Evolutionary conservation across 2,888 invertebrate species (phyloP).

Genomic region (Antheraea yamamai): DNA sequence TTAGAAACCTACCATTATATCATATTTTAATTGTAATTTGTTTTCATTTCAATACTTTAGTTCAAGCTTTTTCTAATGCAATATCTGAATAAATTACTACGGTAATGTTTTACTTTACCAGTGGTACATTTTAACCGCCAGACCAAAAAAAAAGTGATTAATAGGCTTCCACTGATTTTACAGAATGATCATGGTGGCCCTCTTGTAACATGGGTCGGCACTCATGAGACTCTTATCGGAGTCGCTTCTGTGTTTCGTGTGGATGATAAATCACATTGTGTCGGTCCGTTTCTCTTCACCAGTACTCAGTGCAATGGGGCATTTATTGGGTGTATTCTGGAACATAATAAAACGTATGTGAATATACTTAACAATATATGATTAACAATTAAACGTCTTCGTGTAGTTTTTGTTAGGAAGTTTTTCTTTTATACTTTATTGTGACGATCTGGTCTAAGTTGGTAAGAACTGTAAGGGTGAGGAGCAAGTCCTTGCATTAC

Average conservation of each 20-base stretch:
- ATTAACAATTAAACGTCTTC: neutral
- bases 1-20: neutral
- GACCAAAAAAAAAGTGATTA: neutral
- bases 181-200: slow-evolving; percentile 66
- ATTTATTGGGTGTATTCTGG: slow-evolving; percentile 52
- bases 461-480: too few species aligned
- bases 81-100: neutral
- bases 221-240: slow-evolving; percentile 47
- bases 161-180: slow-evolving; percentile 13
- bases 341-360: slow-evolving; percentile 23
- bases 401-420: too few species aligned
- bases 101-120: neutral
- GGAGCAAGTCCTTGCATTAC: too few species aligned
- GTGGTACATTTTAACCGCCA: neutral
- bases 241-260: slow-evolving; percentile 57
- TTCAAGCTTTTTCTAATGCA: too few species aligned
- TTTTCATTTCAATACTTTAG: neutral
- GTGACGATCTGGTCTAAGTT: too few species aligned
- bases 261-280: slow-evolving; percentile 34
- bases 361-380: neutral
- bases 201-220: slow-evolving; percentile 49
- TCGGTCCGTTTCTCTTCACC: slow-evolving; percentile 55
- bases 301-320: slow-evolving; percentile 52
- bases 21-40: neutral
- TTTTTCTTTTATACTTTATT: too few species aligned